phyloP scores from a whole-genome alignment of 2,888 invertebrate genomes.

The Lasioglossum malachurum region DNA sequence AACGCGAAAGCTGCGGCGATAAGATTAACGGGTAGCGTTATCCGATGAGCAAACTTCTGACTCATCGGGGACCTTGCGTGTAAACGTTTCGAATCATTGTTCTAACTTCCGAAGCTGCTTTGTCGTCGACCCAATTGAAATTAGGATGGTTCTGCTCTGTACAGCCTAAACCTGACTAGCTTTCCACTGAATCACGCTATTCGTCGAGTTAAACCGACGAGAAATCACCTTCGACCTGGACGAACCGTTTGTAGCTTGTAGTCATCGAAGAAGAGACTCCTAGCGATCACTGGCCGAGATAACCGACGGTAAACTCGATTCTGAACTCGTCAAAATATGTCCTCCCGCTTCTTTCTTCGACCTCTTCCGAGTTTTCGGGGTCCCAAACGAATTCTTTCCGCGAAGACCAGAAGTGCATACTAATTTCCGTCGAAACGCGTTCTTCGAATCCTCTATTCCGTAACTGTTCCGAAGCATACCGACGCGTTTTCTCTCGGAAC shows the following conservation, averaged over 20 bases:
- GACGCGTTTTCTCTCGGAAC: neutral
- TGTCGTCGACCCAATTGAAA: neutral
- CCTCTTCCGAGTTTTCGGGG: neutral
- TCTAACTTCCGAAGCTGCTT: neutral
- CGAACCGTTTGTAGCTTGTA: neutral
- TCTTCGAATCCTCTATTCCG: neutral
- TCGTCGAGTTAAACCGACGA: neutral
- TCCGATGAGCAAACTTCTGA: neutral
- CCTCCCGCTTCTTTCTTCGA: neutral
- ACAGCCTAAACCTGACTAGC: neutral
- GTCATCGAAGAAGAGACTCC: neutral
- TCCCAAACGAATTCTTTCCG: constrained; percentile 23
- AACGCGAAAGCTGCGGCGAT: constrained; percentile 8
- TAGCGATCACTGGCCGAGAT: constrained; percentile 16
- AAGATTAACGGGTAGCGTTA: neutral
- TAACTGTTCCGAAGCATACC: neutral
- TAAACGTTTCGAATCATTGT: neutral
- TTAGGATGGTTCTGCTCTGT: neutral
- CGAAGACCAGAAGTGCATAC: neutral
- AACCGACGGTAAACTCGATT: constrained; percentile 27
- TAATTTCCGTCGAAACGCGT: neutral
- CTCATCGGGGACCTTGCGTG: neutral
- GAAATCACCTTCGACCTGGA: neutral
- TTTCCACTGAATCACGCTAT: neutral
- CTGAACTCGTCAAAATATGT: constrained; percentile 13